A percentile compares a stretch with the other conserved stretches of the same genome.
phyloP scores from a whole-genome alignment of 2,888 invertebrate species.

The Pristionchus exspectatus region DNA sequence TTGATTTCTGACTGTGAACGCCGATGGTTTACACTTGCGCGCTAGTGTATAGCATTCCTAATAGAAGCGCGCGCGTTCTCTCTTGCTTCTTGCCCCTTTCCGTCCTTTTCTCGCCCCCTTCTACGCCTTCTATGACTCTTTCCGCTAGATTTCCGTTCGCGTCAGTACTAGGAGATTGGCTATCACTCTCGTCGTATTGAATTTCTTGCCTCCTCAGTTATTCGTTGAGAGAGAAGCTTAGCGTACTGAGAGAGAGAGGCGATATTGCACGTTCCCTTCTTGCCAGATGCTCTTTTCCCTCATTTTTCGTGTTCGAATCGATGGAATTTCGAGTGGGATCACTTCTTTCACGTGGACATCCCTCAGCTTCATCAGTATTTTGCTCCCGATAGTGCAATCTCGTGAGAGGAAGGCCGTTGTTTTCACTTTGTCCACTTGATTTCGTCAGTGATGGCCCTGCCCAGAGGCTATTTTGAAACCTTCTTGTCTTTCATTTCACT shows the following conservation, averaged over 20 bases:
- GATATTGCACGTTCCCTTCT: not conserved
- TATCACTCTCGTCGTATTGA: slow-evolving; percentile 5
- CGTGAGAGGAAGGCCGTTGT: slow-evolving; percentile 16
- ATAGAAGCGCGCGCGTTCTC: not conserved
- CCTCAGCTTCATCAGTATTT: not conserved
- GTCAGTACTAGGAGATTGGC: not conserved
- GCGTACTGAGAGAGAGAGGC: not conserved
- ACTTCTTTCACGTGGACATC: not conserved
- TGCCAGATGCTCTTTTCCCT: slow-evolving; percentile 24
- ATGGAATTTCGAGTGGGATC: not conserved
- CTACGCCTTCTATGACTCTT: not conserved
- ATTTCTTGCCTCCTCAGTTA: slow-evolving; percentile 15
- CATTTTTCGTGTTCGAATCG: not conserved
- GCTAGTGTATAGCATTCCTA: not conserved
- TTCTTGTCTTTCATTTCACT: not conserved
- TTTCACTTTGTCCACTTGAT: not conserved
- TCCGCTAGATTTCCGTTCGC: not conserved
- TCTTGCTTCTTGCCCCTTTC: not conserved
- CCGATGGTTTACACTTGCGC: not conserved
- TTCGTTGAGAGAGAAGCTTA: slow-evolving; percentile 5
- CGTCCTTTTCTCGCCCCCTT: too few relatives aligned
- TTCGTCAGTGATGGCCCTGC: not conserved
- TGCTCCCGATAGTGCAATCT: not conserved
- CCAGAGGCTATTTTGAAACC: not conserved
- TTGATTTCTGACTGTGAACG: not conserved